phyloP scores from a whole-genome alignment of 2,797 vertebrate genomes.

The Nannoperca australis region DNA sequence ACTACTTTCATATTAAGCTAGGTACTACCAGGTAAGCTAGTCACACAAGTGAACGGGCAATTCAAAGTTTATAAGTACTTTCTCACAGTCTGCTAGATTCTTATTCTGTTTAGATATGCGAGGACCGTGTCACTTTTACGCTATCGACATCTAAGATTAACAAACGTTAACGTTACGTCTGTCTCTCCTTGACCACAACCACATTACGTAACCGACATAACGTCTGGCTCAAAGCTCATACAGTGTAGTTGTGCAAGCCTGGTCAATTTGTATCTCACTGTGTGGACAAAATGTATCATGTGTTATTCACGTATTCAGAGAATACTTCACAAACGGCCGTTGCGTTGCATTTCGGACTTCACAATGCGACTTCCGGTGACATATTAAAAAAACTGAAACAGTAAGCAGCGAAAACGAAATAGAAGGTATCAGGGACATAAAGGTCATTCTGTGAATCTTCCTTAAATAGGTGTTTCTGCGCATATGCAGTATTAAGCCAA shows the following conservation, averaged over 20 bases:
- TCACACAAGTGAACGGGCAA: neutral
- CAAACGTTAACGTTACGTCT: neutral
- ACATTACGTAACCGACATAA: conserved; percentile 56
- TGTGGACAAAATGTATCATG: neutral
- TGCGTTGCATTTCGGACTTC: neutral
- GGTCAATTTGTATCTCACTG: conserved; percentile 6
- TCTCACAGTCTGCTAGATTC: neutral
- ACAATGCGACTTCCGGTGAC: conserved; percentile 6
- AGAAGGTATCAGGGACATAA: neutral
- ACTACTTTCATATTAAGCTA: conserved; percentile 2
- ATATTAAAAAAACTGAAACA: neutral
- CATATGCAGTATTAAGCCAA: conserved; percentile 8
- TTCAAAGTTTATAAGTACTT: neutral
- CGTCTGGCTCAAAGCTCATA: conserved; percentile 27
- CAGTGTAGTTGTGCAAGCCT: conserved; percentile 10
- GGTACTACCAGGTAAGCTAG: neutral
- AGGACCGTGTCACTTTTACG: neutral
- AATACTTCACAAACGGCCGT: neutral
- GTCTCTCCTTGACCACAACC: neutral
- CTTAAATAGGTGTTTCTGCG: neutral
- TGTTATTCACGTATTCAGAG: neutral
- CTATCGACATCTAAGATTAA: neutral
- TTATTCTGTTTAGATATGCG: neutral
- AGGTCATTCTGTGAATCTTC: conserved; percentile 1
- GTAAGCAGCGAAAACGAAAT: neutral